These are phyloP conservation scores for Lepilemur septentrionalis DNA, from an alignment of 2,797 vertebrate genomes.

Conservation along the genomic window DNA sequence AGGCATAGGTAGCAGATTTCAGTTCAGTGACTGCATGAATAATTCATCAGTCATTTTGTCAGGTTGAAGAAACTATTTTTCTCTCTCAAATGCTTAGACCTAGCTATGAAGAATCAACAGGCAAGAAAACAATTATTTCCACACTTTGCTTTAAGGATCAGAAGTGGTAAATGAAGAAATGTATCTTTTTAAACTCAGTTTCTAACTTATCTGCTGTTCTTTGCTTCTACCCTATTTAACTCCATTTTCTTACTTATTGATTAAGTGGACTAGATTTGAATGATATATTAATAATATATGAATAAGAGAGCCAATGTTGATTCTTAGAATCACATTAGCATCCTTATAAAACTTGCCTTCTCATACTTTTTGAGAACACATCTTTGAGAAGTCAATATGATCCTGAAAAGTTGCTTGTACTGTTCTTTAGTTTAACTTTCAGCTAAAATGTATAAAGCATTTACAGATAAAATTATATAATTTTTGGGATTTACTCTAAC, in stretches of 20 bases:
- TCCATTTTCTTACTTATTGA: not conserved
- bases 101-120: conserved; percentile 50
- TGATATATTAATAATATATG: not conserved
- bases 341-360: not conserved
- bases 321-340: not conserved
- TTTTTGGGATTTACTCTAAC: not conserved
- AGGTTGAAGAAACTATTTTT: conserved; percentile 35
- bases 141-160: conserved; percentile 23
- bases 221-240: conserved; percentile 17
- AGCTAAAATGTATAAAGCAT: not conserved
- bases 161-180: conserved; percentile 32
- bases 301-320: not conserved
- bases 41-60: conserved; percentile 64
- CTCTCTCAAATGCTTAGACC: conserved; percentile 10
- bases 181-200: conserved; percentile 2
- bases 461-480: not conserved
- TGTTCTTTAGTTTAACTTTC: not conserved
- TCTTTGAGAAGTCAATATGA: not conserved
- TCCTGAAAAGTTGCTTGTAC: not conserved
- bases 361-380: not conserved
- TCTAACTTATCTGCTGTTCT: conserved; percentile 36
- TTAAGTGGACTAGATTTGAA: conserved; percentile 1
- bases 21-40: conserved; percentile 56
- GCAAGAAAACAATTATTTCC: conserved; percentile 24
- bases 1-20: conserved; percentile 54